Base-by-base conservation (phyloP, 2,113 vertebrate species). In the Willisornis vidua region DNA sequence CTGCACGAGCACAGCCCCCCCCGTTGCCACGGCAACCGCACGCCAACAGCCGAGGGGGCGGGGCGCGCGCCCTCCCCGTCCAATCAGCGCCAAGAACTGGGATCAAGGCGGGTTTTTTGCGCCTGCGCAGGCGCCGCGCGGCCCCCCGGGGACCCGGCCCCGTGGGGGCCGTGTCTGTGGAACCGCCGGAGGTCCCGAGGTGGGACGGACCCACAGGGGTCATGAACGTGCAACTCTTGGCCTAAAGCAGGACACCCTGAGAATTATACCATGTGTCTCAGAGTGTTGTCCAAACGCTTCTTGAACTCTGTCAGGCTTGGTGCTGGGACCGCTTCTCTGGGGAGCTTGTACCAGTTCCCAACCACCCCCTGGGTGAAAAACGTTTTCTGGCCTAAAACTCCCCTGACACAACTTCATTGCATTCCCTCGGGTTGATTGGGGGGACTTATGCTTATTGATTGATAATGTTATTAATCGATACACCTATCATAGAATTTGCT, bases 181-280 rank as follows among this genome's bases (percentile, higher is more conserved):
- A 0, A 8, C 3, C 1, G 0, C 3, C 0, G 17, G 2, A 0
- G 10, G 0, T 23, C 7, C 14, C 4, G 7, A 2, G 26, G 6
- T 0, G 7, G 39, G 2, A 12, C 17, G 12, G 18, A 7, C 1
- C 3, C 1, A 1, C 4, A 0, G 0, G 7, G 19, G 31, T 9
- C 9, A 2, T 28, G 4, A 14, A 18, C 6, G 5, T 10, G 2
- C 29, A 1, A 0, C 6, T 72, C 13, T n/a, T 16, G n/a, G n/a
- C 58, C 14, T 11, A 43, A 20, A 25, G 4, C 35, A 6, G 25
- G 22, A 13, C 43, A 2, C 17, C 37, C 17, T 6, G 9, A 1
- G 15, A 39, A 6, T 39, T 26, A 19, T 23, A 9, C 10, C 19
- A 0, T 46, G 37, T 28, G 59, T 14, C 15, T 23, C 18, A 33